Evolutionary conservation across 2,113 vertebrate species (phyloP), one percentile per base, ranked within the genome.

Genomic region (Phyllostomus discolor): DNA sequence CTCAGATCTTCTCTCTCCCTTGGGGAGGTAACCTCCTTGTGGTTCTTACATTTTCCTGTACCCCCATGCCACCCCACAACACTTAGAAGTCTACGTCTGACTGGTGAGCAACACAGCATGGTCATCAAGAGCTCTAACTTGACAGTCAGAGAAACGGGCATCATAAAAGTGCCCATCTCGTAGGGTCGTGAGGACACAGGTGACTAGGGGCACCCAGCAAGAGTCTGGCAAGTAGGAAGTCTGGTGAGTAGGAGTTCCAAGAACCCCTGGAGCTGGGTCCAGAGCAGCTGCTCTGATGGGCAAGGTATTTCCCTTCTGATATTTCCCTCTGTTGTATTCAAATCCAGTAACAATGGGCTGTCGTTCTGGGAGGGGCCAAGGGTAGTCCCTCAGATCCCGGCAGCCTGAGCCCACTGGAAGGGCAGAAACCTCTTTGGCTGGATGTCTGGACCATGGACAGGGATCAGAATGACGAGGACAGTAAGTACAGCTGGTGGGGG

Each of bases 401-500:
- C 0, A 1, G 95, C 83, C n/a, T 7, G 85, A 66, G 81, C 38
- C 24, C 62, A 91, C 41, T 52, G 26, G 54, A 48, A 91, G 67
- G 67, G 80, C 91, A 82, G 72, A 20, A 72, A 19, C 22, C 22
- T 72, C 76, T 78, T 50, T 16, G 72, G 64, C 93, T 38, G 94
- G 31, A 43, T 52, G 9, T 82, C 73, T 83, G 28, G 76, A 91
- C 95, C 90, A 97, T 95, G 96, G 98, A 98, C 82, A 87, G 50
- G 78, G 96, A 96, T 57, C 76, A 7, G 20, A 90, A 73, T 41
- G 94, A 89, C 0, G 62, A 85, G 2, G 96, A 92, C 80, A 50
- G 97, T 98, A 90, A 98, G 98, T 98, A 97, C 87, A 78, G 10
- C 11, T 2, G 38, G 38, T n/a, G 14, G 46, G 28, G 2, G 48